Conservation (phyloP, 1,140 invertebrate genomes). For the Bicyclus anynana region DNA sequence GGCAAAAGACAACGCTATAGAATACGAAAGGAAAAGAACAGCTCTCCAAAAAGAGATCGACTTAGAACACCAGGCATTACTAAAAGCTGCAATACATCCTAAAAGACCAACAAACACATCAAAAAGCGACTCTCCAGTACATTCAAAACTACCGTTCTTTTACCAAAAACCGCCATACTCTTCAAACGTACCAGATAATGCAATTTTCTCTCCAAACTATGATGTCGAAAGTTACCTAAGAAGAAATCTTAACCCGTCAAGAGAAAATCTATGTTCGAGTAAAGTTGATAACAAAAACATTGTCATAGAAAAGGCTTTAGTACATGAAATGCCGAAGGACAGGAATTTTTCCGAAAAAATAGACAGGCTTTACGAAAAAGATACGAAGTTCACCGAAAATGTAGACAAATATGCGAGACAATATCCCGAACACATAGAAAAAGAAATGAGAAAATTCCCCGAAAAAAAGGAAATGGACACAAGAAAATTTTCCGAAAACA, state of each 20-base stretch:
- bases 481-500: slow-evolving; percentile 12
- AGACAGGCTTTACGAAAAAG: slow-evolving; percentile 3
- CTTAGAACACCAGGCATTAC: slow-evolving; percentile 48
- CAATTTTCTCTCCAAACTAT: slow-evolving; percentile 57
- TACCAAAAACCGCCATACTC: slow-evolving; percentile 47
- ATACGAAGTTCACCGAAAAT: background rate
- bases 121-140: slow-evolving; percentile 36
- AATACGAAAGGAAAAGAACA: slow-evolving; percentile 65
- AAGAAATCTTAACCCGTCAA: slow-evolving; percentile 54
- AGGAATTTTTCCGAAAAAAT: background rate
- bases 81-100: slow-evolving; percentile 20
- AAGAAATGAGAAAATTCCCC: slow-evolving; percentile 5
- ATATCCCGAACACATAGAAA: slow-evolving; percentile 10
- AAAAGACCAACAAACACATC: slow-evolving; percentile 30
- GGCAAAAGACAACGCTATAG: slow-evolving; percentile 72
- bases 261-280: slow-evolving; percentile 28
- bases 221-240: slow-evolving; percentile 62
- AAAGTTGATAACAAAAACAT: slow-evolving; percentile 19
- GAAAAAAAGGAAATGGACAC: background rate
- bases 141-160: slow-evolving; percentile 33
- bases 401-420: background rate
- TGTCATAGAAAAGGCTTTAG: slow-evolving; percentile 30
- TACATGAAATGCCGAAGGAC: slow-evolving; percentile 18
- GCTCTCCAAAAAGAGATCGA: slow-evolving; percentile 72
- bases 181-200: slow-evolving; percentile 56